These are phyloP conservation scores for Penaeus chinensis DNA, from an alignment of 1,140 invertebrate genomes.

Conservation along the genomic window DNA sequence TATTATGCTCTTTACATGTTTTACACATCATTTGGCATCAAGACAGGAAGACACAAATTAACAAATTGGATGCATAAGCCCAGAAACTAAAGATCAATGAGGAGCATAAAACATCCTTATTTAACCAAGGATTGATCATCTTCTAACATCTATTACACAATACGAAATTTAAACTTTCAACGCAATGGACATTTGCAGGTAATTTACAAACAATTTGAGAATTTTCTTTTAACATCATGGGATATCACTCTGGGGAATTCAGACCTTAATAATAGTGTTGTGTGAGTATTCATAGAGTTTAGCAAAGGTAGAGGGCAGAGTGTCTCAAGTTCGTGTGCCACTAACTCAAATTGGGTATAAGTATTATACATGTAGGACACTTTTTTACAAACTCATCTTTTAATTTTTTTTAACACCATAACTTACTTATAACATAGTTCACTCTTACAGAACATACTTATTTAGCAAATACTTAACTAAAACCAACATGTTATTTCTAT, in stretches of 20 bases:
- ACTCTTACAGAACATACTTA: constrained; percentile 50
- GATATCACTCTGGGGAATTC: background rate
- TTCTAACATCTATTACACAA: too few species aligned
- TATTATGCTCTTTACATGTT: too few species aligned
- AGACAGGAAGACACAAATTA: too few species aligned
- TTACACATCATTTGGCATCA: too few species aligned
- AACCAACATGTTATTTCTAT: constrained; percentile 29
- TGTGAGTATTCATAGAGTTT: background rate
- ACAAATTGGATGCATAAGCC: too few species aligned
- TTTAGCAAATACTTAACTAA: constrained; percentile 34
- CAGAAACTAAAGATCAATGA: too few species aligned
- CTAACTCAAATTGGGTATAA: constrained; percentile 29
- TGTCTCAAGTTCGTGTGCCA: background rate
- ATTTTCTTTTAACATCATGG: too few species aligned
- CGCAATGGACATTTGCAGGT: too few species aligned
- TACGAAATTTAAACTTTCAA: too few species aligned
- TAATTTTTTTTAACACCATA: constrained; percentile 39
- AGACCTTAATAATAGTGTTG: background rate
- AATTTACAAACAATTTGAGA: too few species aligned
- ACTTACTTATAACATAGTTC: constrained; percentile 44
- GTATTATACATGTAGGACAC: constrained; percentile 38
- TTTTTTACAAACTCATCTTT: constrained; percentile 43
- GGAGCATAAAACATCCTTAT: too few species aligned
- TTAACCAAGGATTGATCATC: too few species aligned
- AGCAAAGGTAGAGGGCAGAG: constrained; percentile 29